phyloP scores from a whole-genome alignment of 2,797 vertebrate genomes.

The Danionella dracula region DNA sequence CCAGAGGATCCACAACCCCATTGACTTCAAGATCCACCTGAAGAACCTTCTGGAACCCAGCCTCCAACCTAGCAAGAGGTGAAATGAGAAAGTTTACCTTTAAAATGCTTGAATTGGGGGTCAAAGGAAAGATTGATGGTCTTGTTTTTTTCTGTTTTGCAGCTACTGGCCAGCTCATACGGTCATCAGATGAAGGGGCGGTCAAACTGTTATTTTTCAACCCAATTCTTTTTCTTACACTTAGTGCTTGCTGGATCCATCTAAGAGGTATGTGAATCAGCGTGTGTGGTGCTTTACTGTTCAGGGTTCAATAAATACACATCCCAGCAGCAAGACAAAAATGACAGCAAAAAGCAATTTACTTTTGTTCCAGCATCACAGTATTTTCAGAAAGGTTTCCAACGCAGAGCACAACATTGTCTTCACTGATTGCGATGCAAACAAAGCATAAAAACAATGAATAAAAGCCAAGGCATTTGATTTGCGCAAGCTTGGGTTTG shows the following conservation, averaged over 20 bases:
- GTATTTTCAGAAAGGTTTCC: constrained; percentile 48
- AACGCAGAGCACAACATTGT: constrained; percentile 54
- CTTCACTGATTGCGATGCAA: constrained; percentile 62
- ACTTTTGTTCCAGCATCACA: constrained; percentile 51
- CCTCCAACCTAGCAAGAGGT: constrained; percentile 66
- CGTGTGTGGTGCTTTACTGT: constrained; percentile 16
- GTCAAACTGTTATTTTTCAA: background rate
- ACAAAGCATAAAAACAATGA: constrained; percentile 66
- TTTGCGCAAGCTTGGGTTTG: constrained; percentile 52
- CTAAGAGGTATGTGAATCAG: background rate
- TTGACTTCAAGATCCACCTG: constrained; percentile 88
- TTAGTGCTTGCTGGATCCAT: constrained; percentile 14
- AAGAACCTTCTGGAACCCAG: constrained; percentile 76
- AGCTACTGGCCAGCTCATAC: background rate
- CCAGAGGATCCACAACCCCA: constrained; percentile 78
- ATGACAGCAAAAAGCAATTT: constrained; percentile 55
- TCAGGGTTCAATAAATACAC: constrained; percentile 29
- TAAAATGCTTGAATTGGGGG: background rate
- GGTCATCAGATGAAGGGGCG: background rate
- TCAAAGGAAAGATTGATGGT: background rate
- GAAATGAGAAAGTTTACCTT: constrained; percentile 14
- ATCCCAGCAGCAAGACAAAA: constrained; percentile 22
- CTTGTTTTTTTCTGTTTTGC: background rate
- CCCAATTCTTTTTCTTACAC: background rate
- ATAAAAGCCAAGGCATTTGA: constrained; percentile 60